phyloP scores from a whole-genome alignment of 1,140 invertebrate species.

The Pogonognathellus flavescens region DNA sequence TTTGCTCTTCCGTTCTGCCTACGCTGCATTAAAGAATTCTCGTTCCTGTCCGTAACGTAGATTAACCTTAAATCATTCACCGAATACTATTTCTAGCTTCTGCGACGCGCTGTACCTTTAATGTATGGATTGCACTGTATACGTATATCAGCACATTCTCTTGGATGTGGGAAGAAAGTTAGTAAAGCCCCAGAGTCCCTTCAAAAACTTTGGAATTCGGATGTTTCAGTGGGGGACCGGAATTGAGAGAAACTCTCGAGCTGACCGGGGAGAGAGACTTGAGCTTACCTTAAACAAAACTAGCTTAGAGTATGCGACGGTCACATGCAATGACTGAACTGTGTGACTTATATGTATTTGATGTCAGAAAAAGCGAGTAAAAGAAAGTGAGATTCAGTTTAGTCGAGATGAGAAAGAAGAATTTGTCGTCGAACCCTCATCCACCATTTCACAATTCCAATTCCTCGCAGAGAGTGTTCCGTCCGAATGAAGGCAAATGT shows the following conservation, averaged over 20 bases:
- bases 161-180: slow-evolving; percentile 1
- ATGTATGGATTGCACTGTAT: too few relatives aligned
- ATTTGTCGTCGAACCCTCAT: background rate
- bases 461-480: background rate
- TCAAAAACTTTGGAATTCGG: slow-evolving; percentile 55
- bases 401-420: slow-evolving; percentile 16
- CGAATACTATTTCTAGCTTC: too few relatives aligned
- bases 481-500: slow-evolving; percentile 31
- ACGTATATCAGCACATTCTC: too few relatives aligned
- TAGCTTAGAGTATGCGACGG: background rate
- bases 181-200: slow-evolving; percentile 50
- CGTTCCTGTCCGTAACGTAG: too few relatives aligned
- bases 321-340: background rate
- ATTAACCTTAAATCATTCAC: too few relatives aligned
- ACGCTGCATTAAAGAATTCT: too few relatives aligned
- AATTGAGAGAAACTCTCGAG: slow-evolving; percentile 8
- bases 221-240: slow-evolving; percentile 41
- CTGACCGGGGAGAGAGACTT: background rate
- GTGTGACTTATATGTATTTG: background rate
- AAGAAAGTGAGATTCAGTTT: slow-evolving; percentile 13
- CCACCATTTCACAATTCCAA: slow-evolving; percentile 16
- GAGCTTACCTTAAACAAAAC: too few relatives aligned
- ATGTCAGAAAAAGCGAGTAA: background rate
- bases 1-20: background rate
- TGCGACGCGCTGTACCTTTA: too few relatives aligned